Percentiles rank a stretch among this genome's conserved stretches.
Conservation (phyloP, 2,888 invertebrate genomes). For the Pollenia labialis region DNA sequence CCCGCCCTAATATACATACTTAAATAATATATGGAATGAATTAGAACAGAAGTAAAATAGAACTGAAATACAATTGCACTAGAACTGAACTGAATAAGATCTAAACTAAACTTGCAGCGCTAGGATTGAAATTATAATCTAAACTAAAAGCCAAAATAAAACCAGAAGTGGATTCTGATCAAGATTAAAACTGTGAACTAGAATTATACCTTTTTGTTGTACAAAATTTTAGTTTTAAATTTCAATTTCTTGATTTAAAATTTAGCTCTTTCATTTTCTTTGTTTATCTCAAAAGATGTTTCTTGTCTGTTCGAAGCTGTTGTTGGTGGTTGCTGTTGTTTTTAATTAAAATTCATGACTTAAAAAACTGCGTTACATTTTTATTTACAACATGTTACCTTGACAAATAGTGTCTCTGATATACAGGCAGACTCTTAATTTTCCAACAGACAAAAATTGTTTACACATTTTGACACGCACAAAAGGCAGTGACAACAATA, state of each 20-base stretch:
- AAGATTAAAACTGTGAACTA: too few species aligned
- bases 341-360: slow-evolving; percentile 70
- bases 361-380: slow-evolving; percentile 66
- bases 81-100: too few species aligned
- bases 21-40: too few species aligned
- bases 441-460: slow-evolving; percentile 52
- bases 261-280: slow-evolving; percentile 3
- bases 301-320: not conserved
- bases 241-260: too few species aligned
- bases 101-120: too few species aligned
- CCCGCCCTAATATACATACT: too few species aligned
- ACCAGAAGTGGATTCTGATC: too few species aligned
- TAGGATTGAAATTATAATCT: too few species aligned
- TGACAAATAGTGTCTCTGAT: slow-evolving; percentile 57
- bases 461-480: slow-evolving; percentile 64
- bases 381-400: slow-evolving; percentile 65
- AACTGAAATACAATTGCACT: too few species aligned
- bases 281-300: slow-evolving; percentile 23
- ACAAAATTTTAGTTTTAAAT: not conserved
- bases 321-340: slow-evolving; percentile 31
- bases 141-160: too few species aligned
- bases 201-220: too few species aligned
- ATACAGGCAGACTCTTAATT: slow-evolving; percentile 38
- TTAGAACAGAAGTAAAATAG: too few species aligned
- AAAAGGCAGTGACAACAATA: slow-evolving; percentile 59